These are phyloP conservation scores for Melanocharis versteri DNA, from an alignment of 2,113 vertebrate species.

Conservation along the genomic window DNA sequence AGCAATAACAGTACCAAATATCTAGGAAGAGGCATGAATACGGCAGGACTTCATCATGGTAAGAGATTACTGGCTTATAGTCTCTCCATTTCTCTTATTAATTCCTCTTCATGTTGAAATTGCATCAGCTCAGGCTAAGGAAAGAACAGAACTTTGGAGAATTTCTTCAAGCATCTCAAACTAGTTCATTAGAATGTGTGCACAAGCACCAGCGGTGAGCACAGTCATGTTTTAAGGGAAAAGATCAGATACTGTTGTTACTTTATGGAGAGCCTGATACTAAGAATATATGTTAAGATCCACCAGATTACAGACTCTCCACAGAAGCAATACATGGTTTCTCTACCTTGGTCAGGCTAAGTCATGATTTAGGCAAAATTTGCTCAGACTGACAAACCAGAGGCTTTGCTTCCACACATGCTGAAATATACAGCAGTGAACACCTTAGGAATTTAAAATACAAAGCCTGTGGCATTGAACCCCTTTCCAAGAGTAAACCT, in stretches of 20 bases:
- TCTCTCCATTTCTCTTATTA: not conserved
- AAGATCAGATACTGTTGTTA: not conserved
- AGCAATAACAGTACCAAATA: not conserved
- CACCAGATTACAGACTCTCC: not conserved
- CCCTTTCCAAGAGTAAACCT: not conserved
- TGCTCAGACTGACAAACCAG: not conserved
- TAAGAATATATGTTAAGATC: not conserved
- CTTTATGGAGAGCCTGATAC: not conserved
- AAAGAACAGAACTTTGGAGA: not conserved
- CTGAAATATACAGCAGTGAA: not conserved
- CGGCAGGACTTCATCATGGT: not conserved
- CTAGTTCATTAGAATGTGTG: not conserved
- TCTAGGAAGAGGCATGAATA: not conserved
- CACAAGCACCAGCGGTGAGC: not conserved
- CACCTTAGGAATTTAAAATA: not conserved
- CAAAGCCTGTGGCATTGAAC: not conserved
- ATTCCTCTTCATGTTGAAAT: not conserved
- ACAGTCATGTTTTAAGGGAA: not conserved
- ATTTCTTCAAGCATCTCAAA: not conserved
- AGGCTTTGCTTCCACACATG: accelerated
- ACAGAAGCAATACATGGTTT: not conserved
- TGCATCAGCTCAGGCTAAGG: not conserved
- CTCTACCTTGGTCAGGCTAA: not conserved
- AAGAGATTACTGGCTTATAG: not conserved
- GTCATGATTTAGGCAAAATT: not conserved